Evolutionary conservation across 2,113 vertebrate species (phyloP).

Genomic region (Hiodon alosoides): DNA sequence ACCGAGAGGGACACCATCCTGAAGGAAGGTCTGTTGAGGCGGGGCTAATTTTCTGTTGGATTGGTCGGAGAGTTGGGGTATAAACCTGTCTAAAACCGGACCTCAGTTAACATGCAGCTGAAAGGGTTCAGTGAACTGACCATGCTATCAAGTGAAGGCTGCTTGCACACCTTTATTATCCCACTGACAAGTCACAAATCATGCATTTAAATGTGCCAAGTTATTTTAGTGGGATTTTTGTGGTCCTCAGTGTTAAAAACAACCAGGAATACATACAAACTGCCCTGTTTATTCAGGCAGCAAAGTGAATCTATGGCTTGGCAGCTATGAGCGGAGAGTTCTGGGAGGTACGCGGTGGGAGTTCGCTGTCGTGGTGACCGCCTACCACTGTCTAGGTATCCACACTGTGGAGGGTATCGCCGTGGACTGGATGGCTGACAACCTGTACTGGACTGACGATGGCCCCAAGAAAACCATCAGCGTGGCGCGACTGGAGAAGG

Average conservation of each 20-base stretch:
- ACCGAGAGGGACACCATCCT: conserved; percentile 86
- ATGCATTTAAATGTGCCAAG: too few relatives aligned
- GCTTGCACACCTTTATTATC: too few relatives aligned
- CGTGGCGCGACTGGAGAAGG: conserved; percentile 88
- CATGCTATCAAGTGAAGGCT: too few relatives aligned
- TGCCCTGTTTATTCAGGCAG: background rate
- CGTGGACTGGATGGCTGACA: conserved; percentile 96
- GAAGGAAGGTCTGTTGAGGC: conserved; percentile 71
- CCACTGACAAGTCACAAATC: too few relatives aligned
- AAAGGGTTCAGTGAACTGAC: too few relatives aligned
- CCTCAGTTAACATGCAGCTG: background rate
- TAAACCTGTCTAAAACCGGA: too few relatives aligned
- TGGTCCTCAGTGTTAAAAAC: too few relatives aligned
- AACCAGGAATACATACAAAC: background rate
- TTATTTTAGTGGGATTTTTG: too few relatives aligned
- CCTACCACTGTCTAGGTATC: conserved; percentile 66
- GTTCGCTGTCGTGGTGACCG: conserved; percentile 11
- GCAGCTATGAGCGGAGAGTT: background rate
- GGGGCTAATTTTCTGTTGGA: background rate
- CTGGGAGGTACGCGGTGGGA: background rate
- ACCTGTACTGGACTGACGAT: conserved; percentile 94
- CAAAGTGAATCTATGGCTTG: conserved; percentile 1
- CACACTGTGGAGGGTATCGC: conserved; percentile 93
- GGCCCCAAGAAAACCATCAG: conserved; percentile 96
- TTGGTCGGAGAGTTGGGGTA: background rate